Evolutionary conservation across 2,888 invertebrate genomes (phyloP).

Genomic region (Amblyjoppa fuscipennis): DNA sequence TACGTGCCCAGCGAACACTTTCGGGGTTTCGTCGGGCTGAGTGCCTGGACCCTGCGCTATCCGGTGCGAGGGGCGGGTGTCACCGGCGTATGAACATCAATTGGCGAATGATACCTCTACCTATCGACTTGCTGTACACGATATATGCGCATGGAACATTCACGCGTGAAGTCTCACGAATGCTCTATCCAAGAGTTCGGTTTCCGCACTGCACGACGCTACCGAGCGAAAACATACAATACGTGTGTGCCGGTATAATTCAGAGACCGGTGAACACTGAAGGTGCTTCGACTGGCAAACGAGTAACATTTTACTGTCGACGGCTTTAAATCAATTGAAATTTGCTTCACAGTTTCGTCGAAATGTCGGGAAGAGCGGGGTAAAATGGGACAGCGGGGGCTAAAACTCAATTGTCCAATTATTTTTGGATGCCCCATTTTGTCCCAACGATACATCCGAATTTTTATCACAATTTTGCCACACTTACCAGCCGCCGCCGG

Average conservation of each 20-base stretch:
- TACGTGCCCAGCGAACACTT: conserved; percentile 29
- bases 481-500: too few species aligned
- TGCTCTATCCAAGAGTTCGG: neutral
- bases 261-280: neutral
- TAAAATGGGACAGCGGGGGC: too few species aligned
- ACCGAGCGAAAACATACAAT: neutral
- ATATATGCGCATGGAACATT: neutral
- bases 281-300: too few species aligned
- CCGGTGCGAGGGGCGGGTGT: neutral
- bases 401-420: too few species aligned
- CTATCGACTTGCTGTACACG: neutral
- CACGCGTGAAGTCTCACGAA: conserved; percentile 18
- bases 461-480: too few species aligned
- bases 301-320: too few species aligned
- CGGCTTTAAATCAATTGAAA: too few species aligned
- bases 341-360: too few species aligned
- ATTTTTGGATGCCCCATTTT: too few species aligned
- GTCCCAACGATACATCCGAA: too few species aligned
- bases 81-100: conserved; percentile 22
- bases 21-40: conserved; percentile 30
- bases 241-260: neutral
- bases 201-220: neutral
- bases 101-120: conserved; percentile 8
- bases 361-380: too few species aligned
- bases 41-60: conserved; percentile 11